Evolutionary conservation across 2,797 vertebrate genomes (phyloP).

Genomic region (Brachyrhaphis roseni): DNA sequence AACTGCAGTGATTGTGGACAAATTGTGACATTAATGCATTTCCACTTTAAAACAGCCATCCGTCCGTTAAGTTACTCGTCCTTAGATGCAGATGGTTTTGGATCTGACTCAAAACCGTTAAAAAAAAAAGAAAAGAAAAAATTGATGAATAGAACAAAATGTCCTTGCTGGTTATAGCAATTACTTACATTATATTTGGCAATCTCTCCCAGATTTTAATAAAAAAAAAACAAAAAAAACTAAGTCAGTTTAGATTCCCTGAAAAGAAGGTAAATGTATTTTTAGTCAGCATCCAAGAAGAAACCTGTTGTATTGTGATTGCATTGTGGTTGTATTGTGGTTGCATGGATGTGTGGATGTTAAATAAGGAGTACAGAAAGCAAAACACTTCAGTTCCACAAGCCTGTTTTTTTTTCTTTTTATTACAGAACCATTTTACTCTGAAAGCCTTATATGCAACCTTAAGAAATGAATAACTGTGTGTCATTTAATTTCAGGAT

Average conservation of each 20-base stretch:
- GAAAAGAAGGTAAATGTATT: conserved; percentile 17
- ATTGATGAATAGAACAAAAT: conserved; percentile 32
- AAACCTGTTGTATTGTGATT: neutral
- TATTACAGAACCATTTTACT: neutral
- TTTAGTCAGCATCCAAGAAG: conserved; percentile 13
- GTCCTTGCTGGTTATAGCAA: conserved; percentile 13
- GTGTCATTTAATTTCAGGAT: neutral
- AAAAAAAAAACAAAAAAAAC: neutral
- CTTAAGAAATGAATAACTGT: neutral
- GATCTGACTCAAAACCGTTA: conserved; percentile 25
- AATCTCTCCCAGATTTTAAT: conserved; percentile 26
- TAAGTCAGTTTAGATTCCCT: conserved; percentile 23
- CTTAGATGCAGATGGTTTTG: conserved; percentile 39
- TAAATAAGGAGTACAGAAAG: neutral
- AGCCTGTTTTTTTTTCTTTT: neutral
- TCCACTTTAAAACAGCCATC: conserved; percentile 35
- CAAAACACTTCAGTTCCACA: neutral
- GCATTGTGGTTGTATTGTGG: neutral
- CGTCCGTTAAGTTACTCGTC: conserved; percentile 43
- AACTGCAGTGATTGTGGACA: conserved; percentile 17
- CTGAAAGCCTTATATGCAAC: neutral
- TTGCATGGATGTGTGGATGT: neutral
- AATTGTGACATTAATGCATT: conserved; percentile 19
- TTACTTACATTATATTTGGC: conserved; percentile 28
- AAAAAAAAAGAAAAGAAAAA: conserved; percentile 15